These are phyloP conservation scores for Platycheirus albimanus DNA, from an alignment of 2,888 invertebrate species.

Conservation along the genomic window DNA sequence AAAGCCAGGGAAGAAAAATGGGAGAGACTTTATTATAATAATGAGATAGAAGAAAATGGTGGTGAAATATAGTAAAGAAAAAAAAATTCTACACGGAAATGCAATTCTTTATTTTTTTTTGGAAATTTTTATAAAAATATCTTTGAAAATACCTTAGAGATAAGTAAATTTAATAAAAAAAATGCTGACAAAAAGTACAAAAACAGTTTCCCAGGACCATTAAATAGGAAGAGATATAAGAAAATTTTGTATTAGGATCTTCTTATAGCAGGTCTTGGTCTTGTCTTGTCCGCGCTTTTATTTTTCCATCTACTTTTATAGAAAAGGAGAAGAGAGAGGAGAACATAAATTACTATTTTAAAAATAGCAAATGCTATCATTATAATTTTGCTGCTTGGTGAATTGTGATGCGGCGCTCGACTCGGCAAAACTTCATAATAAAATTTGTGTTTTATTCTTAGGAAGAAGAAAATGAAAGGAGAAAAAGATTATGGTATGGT, in stretches of 20 bases:
- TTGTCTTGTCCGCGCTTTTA: slow-evolving; percentile 34
- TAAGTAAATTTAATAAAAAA: no score
- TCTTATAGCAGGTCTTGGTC: slow-evolving; percentile 55
- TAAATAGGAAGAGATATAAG: not conserved
- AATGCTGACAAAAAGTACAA: no score
- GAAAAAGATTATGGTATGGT: not conserved
- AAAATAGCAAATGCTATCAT: slow-evolving; percentile 74
- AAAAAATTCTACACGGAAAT: slow-evolving; percentile 31
- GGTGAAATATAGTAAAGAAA: no score
- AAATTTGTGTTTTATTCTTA: slow-evolving; percentile 9
- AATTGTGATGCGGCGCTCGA: not conserved
- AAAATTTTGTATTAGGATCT: slow-evolving; percentile 3
- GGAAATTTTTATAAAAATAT: slow-evolving; percentile 7
- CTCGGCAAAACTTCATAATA: not conserved
- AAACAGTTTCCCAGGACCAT: no score
- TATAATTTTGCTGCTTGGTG: slow-evolving; percentile 23
- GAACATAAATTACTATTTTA: slow-evolving; percentile 45
- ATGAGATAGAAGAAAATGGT: slow-evolving; percentile 5
- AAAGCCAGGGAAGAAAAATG: slow-evolving; percentile 59
- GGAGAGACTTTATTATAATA: slow-evolving; percentile 44
- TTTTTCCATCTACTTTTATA: slow-evolving; percentile 16
- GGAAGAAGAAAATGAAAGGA: not conserved
- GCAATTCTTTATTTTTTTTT: slow-evolving; percentile 37
- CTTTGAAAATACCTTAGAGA: not conserved
- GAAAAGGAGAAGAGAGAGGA: slow-evolving; percentile 14